Evolutionary conservation across 2,888 invertebrate genomes (phyloP).

Genomic region (Parnassius orleans): DNA sequence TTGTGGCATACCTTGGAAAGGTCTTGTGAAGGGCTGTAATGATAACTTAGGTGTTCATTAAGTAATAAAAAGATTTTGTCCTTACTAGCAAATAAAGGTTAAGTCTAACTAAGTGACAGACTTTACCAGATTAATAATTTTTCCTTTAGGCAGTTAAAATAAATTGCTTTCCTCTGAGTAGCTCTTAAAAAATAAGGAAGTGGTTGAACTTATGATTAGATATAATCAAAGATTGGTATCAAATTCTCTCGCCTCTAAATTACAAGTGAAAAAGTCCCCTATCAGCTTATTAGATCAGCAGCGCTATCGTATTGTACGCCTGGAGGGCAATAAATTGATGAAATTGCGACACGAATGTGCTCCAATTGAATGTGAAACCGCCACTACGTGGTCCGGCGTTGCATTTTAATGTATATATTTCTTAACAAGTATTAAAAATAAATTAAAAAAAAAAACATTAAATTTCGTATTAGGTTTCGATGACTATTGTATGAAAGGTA

Average conservation of each 20-base stretch:
- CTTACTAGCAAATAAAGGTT: too few species aligned
- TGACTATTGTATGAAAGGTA: too few species aligned
- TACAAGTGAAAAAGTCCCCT: constrained; percentile 28
- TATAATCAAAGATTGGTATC: constrained; percentile 24
- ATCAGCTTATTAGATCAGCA: constrained; percentile 31
- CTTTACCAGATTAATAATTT: too few species aligned
- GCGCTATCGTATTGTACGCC: constrained; percentile 44
- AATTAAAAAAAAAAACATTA: too few species aligned
- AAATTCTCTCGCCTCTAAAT: constrained; percentile 21
- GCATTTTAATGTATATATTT: constrained; percentile 15
- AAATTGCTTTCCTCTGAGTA: neutral
- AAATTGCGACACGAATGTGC: constrained; percentile 40
- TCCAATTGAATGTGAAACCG: constrained; percentile 61
- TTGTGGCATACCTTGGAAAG: too few species aligned
- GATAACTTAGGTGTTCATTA: too few species aligned
- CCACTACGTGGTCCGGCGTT: constrained; percentile 16
- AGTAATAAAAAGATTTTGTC: too few species aligned
- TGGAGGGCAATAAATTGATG: constrained; percentile 59
- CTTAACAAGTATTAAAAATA: neutral
- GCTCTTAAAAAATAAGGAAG: constrained; percentile 14
- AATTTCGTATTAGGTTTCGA: too few species aligned
- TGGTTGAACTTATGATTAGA: constrained; percentile 16
- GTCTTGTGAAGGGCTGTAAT: too few species aligned
- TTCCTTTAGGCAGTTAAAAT: neutral
- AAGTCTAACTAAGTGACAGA: too few species aligned